Evolutionary conservation across 2,113 vertebrate species (phyloP).

Genomic region (Corythornis cristatus): DNA sequence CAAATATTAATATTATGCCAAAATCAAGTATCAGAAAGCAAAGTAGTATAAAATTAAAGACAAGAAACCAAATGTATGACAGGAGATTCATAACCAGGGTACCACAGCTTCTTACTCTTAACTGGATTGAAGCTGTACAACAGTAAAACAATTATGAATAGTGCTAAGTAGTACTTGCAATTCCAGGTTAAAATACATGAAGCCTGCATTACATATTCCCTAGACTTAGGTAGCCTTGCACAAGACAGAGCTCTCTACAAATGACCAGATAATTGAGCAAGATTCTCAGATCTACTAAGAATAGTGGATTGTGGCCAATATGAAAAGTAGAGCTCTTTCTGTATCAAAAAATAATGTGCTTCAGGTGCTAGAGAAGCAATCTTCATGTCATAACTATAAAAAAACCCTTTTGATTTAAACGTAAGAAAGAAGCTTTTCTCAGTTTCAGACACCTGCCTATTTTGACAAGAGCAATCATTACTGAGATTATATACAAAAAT

Average conservation of each 20-base stretch:
- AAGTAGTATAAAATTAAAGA: not conserved
- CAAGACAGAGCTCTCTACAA: not conserved
- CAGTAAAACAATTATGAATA: not conserved
- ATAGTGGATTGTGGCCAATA: not conserved
- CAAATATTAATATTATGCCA: not conserved
- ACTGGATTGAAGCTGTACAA: not conserved
- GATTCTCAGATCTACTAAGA: not conserved
- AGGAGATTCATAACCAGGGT: not conserved
- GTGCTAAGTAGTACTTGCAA: not conserved
- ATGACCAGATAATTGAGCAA: not conserved
- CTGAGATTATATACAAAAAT: not conserved
- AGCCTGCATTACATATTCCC: not conserved
- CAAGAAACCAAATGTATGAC: not conserved
- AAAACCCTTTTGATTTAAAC: not conserved
- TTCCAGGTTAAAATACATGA: not conserved
- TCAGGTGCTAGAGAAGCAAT: not conserved
- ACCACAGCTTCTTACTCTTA: not conserved
- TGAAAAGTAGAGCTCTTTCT: not conserved
- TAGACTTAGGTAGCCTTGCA: not conserved
- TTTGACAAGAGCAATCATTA: slow-evolving; percentile 21
- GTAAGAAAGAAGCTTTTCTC: not conserved
- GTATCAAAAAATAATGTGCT: not conserved
- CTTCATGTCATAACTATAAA: not conserved
- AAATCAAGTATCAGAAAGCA: not conserved
- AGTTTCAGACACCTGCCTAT: not conserved